Evolutionary conservation across 2,888 invertebrate species (phyloP), one percentile per base, ranked within the genome.

Genomic region (Pecten maximus): DNA sequence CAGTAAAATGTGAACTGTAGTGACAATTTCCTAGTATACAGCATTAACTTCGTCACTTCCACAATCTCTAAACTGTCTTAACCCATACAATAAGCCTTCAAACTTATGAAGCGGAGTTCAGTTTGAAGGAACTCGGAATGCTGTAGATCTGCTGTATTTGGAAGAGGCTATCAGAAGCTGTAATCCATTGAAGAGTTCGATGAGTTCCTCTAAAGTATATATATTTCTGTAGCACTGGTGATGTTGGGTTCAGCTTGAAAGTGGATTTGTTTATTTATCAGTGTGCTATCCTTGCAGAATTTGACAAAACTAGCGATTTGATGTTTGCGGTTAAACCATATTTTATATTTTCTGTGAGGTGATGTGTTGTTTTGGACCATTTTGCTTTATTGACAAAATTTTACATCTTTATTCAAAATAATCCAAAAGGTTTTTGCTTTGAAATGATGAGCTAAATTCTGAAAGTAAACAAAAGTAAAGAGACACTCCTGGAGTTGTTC

Each of bases 261-360:
- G 60, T 74, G 0, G 35, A 1, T 74, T 74, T 74, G 74, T 74
- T 28, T 12, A 12, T 74, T 35, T 35, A 28, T 74, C 74, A 74
- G 74, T 28, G 74, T 74, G 74, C 35, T 74, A 74, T 74, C 74
- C 74, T 74, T 74, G 74, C 74, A 74, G 74, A 74, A 74, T 74
- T 74, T 74, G 74, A 74, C 60, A 60, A 60, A 60, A 60, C 35
- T 74, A 28, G 6, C 12, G 28, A 60, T 60, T 35, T 74, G 23
- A 74, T 28, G 35, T 74, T 74, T 74, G 35, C 28, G 10, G 35
- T 74, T 74, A 74, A 8, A 35, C 6, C 74, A 12, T 35, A 35
- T 35, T 15, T 74, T 8, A 60, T 12, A 44, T n/a, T n/a, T 60
- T n/a, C 60, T 60, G 35, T 74, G 74, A 35, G 4, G 28, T 74